Base-by-base conservation (phyloP, 2,888 invertebrate genomes). In the Gnatocerus cornutus region DNA sequence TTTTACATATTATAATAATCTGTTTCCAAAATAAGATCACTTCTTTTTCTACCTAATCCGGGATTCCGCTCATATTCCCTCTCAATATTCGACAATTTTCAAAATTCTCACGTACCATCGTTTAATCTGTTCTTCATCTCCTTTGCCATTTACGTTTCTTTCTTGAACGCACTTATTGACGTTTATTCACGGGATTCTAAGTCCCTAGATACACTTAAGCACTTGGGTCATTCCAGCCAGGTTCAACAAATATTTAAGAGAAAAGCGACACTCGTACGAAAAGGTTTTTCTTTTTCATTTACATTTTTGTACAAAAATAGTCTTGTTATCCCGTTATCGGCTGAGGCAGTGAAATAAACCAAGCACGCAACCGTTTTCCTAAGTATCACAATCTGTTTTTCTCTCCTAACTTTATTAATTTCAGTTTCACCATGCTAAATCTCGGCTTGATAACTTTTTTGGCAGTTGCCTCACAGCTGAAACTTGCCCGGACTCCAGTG, bases 51-150 rank as follows among this genome's bases (percentile, higher is more conserved):
- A 71, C 74, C 79, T 81, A 79, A 82, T 82, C 80, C 79, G 77
- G 52, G 78, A 82, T 82, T 81, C 81, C 75, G 74, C 74, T 72
- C 80, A 78, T 77, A 79, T 76, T 74, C 78, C 76, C 77, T 77
- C 80, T 78, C 80, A 79, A 81, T 82, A 82, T 81, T 79, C 77
- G 77, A 75, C 78, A 78, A 82, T 82, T 80, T 76, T 77, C 75
- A 81, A 81, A 82, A 81, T 80, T 77, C 79, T 82, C 82, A 82
- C 82, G 82, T 82, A 74, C 71, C 74, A 79, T 76, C 82, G 79
- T 82, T 82, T 82, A 82, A 82, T 81, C 81, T 81, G 81, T 81
- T 82, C 80, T 79, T 78, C 80, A 80, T 80, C 79, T 78, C 78
- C 74, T 75, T 75, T 76, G 67, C 74, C 66, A 41, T 70, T 70